Evolutionary conservation across 2,113 vertebrate species (phyloP).

Genomic region (Calcarius ornatus): DNA sequence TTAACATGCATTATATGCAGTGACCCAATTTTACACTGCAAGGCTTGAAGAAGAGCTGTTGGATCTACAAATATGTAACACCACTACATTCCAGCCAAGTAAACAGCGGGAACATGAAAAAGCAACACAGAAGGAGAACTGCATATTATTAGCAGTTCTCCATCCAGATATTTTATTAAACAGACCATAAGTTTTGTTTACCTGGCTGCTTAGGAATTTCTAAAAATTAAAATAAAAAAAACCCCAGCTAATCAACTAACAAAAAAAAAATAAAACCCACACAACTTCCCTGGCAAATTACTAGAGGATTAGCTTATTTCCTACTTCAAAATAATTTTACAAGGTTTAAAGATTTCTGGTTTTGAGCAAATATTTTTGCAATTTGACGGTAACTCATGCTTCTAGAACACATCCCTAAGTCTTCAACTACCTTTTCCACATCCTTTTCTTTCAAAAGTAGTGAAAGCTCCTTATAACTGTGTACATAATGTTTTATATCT

Average conservation of each 20-base stretch:
- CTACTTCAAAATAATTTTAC: not conserved
- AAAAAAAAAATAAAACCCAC: not conserved
- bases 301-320: not conserved
- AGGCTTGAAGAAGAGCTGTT: not conserved
- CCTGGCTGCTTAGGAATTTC: not conserved
- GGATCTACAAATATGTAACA: not conserved
- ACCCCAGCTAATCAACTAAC: not conserved
- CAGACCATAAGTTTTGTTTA: not conserved
- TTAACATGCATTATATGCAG: constrained; percentile 45
- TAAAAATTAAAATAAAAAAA: not conserved
- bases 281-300: not conserved
- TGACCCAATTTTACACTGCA: constrained; percentile 36
- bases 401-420: rapidly evolving
- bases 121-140: not conserved
- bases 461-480: not conserved
- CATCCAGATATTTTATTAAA: not conserved
- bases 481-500: not conserved
- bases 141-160: not conserved
- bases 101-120: not conserved
- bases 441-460: not conserved
- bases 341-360: not conserved
- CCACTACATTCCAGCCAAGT: not conserved
- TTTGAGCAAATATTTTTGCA: not conserved
- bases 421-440: not conserved
- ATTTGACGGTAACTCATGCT: not conserved